A percentile compares a stretch with the other conserved stretches of the same genome.
phyloP scores from a whole-genome alignment of 1,140 invertebrate species.

The Drosophila orena region DNA sequence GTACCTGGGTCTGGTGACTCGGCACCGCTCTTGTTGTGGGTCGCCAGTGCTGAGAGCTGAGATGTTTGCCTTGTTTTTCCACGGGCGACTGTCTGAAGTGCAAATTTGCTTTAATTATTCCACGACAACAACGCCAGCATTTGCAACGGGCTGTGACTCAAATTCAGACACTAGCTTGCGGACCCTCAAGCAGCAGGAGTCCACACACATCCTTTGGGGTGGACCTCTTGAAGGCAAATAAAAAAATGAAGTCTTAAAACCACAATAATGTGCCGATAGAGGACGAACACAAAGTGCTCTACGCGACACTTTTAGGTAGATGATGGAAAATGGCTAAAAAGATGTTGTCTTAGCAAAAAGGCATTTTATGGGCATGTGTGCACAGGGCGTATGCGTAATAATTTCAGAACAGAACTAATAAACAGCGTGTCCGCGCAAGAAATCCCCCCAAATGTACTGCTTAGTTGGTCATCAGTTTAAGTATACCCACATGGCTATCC shows the following conservation, averaged over 20 bases:
- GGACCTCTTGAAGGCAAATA: background rate
- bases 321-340: background rate
- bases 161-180: constrained; percentile 37
- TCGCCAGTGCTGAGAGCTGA: constrained; percentile 61
- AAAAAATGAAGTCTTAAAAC: background rate
- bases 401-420: no score
- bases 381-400: background rate
- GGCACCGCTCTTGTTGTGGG: constrained; percentile 66
- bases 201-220: constrained; percentile 18
- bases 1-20: constrained; percentile 31
- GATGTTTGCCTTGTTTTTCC: constrained; percentile 66
- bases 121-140: constrained; percentile 62
- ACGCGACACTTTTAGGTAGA: background rate
- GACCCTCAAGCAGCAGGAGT: constrained; percentile 39
- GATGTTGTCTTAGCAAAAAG: background rate
- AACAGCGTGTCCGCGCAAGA: no score
- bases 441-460: no score
- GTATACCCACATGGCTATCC: no score
- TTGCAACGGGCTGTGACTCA: constrained; percentile 55
- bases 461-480: no score
- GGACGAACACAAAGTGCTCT: no score
- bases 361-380: background rate
- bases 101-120: constrained; percentile 84
- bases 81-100: constrained; percentile 80
- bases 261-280: background rate